Percentiles rank a stretch among this genome's conserved stretches.
Conservation (phyloP, 2,113 vertebrate species). For the Piaya cayana region DNA sequence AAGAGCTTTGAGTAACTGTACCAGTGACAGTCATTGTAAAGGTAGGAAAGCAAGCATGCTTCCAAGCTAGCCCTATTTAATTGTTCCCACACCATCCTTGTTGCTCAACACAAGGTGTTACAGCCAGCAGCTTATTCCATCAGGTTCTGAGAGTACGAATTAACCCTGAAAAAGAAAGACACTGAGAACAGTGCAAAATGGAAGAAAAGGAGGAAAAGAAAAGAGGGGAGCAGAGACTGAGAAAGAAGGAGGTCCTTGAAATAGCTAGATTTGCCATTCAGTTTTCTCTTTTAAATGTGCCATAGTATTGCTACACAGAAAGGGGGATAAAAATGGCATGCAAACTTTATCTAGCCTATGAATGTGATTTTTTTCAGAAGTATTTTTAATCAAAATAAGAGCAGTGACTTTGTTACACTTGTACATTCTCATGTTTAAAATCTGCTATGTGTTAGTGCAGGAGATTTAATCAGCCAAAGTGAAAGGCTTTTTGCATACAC, state of each 20-base stretch:
- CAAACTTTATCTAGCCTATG: neutral
- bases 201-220: neutral
- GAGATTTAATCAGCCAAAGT: neutral
- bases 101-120: neutral
- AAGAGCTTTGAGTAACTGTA: neutral
- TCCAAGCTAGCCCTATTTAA: neutral
- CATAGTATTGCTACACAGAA: neutral
- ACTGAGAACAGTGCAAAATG: neutral
- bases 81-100: neutral
- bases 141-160: neutral
- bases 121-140: neutral
- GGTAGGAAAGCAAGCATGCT: neutral
- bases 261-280: neutral
- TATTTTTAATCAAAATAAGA: neutral
- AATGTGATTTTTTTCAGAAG: neutral
- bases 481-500: neutral
- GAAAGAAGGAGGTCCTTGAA: neutral
- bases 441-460: neutral
- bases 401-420: neutral
- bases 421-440: neutral
- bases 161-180: neutral
- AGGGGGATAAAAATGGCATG: neutral
- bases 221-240: neutral
- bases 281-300: neutral
- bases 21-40: neutral